These are phyloP conservation scores for Castor canadensis DNA, from an alignment of 2,113 vertebrate genomes.

Conservation along the genomic window DNA sequence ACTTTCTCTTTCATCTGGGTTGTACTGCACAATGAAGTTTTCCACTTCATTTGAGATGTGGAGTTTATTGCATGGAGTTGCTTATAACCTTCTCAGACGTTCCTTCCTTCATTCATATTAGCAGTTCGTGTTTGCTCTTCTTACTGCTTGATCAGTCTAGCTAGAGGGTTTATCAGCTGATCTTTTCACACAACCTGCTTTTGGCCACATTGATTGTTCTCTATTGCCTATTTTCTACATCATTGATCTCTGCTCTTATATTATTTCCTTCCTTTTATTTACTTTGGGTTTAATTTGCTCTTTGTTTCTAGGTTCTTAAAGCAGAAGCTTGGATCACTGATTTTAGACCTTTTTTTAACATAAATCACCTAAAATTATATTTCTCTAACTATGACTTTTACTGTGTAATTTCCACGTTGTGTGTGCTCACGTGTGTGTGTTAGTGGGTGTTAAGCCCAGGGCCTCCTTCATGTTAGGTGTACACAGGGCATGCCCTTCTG, in stretches of 20 bases:
- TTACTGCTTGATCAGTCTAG: not conserved
- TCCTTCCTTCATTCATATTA: conserved; percentile 22
- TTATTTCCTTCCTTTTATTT: conserved; percentile 13
- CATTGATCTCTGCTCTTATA: not conserved
- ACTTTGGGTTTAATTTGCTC: conserved; percentile 17
- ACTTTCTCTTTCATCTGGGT: conserved; percentile 43
- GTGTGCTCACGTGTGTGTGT: not conserved
- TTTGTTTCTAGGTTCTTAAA: conserved; percentile 46
- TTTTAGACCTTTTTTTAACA: not conserved
- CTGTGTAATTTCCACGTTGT: not conserved
- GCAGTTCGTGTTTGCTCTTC: conserved; percentile 17
- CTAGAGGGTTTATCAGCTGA: not conserved
- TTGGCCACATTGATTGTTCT: not conserved
- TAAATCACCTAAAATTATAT: conserved; percentile 12
- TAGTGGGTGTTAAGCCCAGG: too few species aligned
- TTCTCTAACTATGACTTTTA: conserved; percentile 35
- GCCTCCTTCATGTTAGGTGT: not conserved
- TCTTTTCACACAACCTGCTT: conserved; percentile 23
- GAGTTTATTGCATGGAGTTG: not conserved
- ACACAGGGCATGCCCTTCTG: not conserved
- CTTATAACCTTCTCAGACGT: too few species aligned
- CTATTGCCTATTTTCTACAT: not conserved
- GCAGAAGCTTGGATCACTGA: not conserved
- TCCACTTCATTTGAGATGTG: conserved; percentile 3
- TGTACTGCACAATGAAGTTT: conserved; percentile 13